Base-by-base conservation (phyloP, 2,888 invertebrate species). In the Gandaritis pyraliata region DNA sequence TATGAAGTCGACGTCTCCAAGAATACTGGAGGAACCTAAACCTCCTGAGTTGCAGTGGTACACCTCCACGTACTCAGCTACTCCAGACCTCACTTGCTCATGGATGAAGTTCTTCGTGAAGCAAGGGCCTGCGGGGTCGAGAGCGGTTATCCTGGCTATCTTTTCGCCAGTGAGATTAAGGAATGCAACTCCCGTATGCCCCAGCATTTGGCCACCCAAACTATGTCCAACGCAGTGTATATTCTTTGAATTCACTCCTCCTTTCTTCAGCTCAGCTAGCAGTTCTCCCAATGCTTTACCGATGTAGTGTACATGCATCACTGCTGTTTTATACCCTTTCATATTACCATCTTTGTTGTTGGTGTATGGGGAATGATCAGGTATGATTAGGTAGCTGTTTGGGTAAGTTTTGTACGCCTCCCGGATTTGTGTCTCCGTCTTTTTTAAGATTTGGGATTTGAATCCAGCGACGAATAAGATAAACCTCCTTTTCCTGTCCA, bases 31-130 rank as follows among this genome's bases (percentile, higher is more conserved):
- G 47, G 83, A 80, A 12, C 86, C 88, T 7, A 87, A 67, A 2
- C 77, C 76, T 2, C 88, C 91, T 33, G 83, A 85, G 69, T 90
- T 89, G n/a, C 93, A 93, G 71, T 93, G 93, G 59, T 91, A 80
- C 1, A 86, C 82, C 70, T 92, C 92, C 0, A 93, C 93, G 66
- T 90, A 88, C 2, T 79, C 72, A 0, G 93, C 93, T 58, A 93
- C 90, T 8, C 81, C 78, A 23, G 80, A 75, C 56, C 87, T 79
- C 1, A 93, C 70, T 61, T 88, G 78, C 29, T 82, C 77, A 15
- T 76, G 23, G 13, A 71, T 68, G 8, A 66, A 54, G 47, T 64
- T 65, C 10, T 67, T 67, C 0, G 69, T 60, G 56, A 68, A 69
- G 58, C 69, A 72, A 47, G 72, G 71, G 0, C 73, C 72, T 0